Percentiles rank a stretch among this genome's conserved stretches.
phyloP scores from a whole-genome alignment of 2,797 vertebrate genomes.

The Masticophis lateralis region DNA sequence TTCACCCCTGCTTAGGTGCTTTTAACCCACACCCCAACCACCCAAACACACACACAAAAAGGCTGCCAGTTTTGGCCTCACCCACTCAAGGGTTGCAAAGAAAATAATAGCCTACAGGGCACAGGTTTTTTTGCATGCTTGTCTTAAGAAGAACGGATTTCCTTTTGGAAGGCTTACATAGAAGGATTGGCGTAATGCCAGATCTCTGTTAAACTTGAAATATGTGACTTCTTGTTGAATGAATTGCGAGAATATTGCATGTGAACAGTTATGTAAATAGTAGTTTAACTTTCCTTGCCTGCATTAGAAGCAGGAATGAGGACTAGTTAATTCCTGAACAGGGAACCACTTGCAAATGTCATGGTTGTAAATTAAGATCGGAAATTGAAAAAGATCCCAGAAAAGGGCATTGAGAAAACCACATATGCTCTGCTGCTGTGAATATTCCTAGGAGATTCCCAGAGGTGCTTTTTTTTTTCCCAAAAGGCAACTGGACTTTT shows the following conservation, averaged over 20 bases:
- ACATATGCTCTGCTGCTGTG: background rate
- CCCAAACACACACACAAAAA: background rate
- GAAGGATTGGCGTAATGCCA: background rate
- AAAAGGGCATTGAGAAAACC: background rate
- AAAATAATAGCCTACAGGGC: background rate
- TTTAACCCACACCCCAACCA: background rate
- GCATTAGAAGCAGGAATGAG: background rate
- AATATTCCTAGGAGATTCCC: background rate
- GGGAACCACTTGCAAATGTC: background rate
- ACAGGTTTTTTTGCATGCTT: background rate
- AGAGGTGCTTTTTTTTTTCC: no score
- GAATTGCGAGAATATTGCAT: background rate
- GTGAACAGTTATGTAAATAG: background rate
- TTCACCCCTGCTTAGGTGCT: background rate
- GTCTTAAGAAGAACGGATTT: slow-evolving; percentile 25
- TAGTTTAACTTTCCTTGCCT: background rate
- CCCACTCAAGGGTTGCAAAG: background rate
- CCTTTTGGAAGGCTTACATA: background rate
- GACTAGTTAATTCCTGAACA: background rate
- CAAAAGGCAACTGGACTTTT: no score
- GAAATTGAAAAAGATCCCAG: background rate
- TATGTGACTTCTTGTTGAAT: background rate
- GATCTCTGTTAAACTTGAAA: background rate
- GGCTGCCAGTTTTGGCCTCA: background rate
- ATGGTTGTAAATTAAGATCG: background rate